These are phyloP conservation scores for Pachyramphus minor DNA, from an alignment of 2,113 vertebrate species.

Conservation along the genomic window DNA sequence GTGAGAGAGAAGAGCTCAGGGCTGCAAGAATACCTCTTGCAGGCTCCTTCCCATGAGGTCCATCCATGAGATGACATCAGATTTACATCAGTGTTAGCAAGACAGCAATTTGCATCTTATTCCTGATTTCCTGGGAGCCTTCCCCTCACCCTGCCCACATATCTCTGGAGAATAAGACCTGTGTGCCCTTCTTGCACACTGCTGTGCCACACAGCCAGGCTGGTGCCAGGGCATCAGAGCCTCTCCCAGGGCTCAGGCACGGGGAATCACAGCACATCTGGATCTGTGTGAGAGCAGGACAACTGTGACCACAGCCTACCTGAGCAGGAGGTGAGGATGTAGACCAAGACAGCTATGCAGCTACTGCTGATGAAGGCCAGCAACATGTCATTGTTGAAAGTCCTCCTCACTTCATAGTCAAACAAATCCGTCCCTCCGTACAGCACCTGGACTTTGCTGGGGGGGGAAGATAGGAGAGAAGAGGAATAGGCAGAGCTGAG, in stretches of 20 bases:
- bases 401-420: slow-evolving; percentile 93
- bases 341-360: slow-evolving; percentile 91
- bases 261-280: rapidly evolving
- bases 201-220: neutral
- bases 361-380: slow-evolving; percentile 92
- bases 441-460: slow-evolving; percentile 93
- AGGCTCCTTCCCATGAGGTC: neutral
- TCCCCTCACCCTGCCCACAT: neutral
- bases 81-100: neutral
- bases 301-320: slow-evolving; percentile 64
- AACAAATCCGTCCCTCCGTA: slow-evolving; percentile 96
- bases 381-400: slow-evolving; percentile 95
- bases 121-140: neutral
- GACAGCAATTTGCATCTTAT: neutral
- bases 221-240: neutral
- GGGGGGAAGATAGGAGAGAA: neutral
- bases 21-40: neutral
- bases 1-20: neutral
- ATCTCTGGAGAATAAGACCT: neutral
- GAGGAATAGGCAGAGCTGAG: neutral
- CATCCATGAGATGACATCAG: neutral
- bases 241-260: neutral
- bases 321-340: slow-evolving; percentile 93
- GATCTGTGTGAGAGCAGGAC: neutral
- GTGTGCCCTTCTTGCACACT: neutral